Conservation (phyloP, 1,140 invertebrate genomes). For the Ericerus pela region DNA sequence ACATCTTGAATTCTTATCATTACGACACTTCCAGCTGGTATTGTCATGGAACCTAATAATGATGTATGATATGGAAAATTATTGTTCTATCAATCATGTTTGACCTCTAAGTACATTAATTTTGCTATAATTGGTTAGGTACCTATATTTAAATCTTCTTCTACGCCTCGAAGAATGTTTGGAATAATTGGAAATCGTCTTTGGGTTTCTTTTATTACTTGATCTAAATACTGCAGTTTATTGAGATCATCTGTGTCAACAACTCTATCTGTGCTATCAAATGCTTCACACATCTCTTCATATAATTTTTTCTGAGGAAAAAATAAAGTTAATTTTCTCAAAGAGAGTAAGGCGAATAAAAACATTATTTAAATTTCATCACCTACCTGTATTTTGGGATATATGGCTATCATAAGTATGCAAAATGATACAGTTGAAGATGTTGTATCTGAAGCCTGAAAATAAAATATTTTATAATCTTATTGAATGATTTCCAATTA, state of each 20-base stretch:
- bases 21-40: neutral
- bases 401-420: conserved; percentile 36
- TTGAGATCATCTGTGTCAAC: conserved; percentile 38
- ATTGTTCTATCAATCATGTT: too few relatives aligned
- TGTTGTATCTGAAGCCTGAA: conserved; percentile 54
- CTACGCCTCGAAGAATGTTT: conserved; percentile 36
- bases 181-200: conserved; percentile 39
- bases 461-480: conserved; percentile 25
- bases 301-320: conserved; percentile 29
- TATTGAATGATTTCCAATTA: too few relatives aligned
- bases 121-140: too few relatives aligned
- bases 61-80: too few relatives aligned
- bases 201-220: conserved; percentile 19
- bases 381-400: conserved; percentile 43
- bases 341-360: neutral
- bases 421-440: conserved; percentile 33
- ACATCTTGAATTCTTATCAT: neutral
- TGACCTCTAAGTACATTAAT: too few relatives aligned
- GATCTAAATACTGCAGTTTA: conserved; percentile 26
- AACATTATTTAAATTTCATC: too few relatives aligned
- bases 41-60: too few relatives aligned
- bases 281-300: conserved; percentile 34
- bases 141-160: conserved; percentile 36
- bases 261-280: conserved; percentile 27
- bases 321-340: neutral